Evolutionary conservation across 2,888 invertebrate species (phyloP).

Genomic region (Agrochola lota): DNA sequence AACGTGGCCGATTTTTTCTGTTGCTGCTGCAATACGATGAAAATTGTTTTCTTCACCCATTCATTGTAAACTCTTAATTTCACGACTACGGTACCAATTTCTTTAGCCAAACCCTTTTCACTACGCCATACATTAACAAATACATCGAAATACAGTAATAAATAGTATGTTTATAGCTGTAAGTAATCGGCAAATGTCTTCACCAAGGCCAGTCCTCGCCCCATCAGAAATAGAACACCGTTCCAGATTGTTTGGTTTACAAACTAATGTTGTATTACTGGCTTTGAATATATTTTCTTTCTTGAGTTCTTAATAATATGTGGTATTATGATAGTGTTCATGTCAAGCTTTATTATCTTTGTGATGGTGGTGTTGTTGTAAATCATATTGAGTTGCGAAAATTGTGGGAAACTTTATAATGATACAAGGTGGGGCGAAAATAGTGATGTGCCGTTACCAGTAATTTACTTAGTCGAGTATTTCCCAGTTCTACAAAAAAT

Average conservation of each 20-base stretch:
- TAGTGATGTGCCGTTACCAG: too few relatives aligned
- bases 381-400: not conserved
- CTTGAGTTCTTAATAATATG: constrained; percentile 31
- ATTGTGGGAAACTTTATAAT: not conserved
- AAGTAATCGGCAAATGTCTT: constrained; percentile 74
- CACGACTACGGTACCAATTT: not conserved
- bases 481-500: too few relatives aligned
- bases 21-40: too few relatives aligned
- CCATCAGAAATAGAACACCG: constrained; percentile 78
- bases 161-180: constrained; percentile 71
- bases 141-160: constrained; percentile 58
- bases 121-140: constrained; percentile 32
- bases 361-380: not conserved
- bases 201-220: constrained; percentile 76
- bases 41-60: not conserved
- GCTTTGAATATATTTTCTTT: constrained; percentile 28
- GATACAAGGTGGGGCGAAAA: too few relatives aligned
- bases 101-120: constrained; percentile 23
- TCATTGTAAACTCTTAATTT: not conserved
- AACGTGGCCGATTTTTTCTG: too few relatives aligned
- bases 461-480: too few relatives aligned
- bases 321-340: constrained; percentile 3
- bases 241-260: constrained; percentile 69
- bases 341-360: constrained; percentile 7
- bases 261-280: constrained; percentile 60